Conservation (phyloP, 2,113 vertebrate genomes). For the Ivindomyrus marchei region DNA sequence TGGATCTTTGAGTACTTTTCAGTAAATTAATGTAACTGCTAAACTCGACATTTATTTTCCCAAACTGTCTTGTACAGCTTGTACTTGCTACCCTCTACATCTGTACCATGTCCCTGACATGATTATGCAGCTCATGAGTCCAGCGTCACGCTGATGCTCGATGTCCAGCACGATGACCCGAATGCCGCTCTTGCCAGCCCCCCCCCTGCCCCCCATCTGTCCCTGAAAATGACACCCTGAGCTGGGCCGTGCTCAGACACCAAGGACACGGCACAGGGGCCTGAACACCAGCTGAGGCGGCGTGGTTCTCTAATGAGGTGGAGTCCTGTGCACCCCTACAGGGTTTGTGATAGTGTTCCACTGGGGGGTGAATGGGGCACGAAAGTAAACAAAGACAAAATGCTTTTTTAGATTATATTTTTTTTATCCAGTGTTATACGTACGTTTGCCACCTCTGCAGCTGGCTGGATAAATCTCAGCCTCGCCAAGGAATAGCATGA, state of each 20-base stretch:
- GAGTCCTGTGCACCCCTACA: background rate
- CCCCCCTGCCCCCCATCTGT: background rate
- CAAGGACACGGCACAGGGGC: background rate
- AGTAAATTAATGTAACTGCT: background rate
- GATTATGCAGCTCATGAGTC: background rate
- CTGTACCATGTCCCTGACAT: background rate
- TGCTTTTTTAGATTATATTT: background rate
- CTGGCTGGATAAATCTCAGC: no score
- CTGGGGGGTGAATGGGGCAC: slow-evolving; percentile 16
- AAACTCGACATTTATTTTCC: background rate
- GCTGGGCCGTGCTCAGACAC: background rate
- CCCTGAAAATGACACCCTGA: background rate
- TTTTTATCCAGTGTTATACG: background rate
- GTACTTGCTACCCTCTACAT: background rate
- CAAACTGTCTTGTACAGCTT: background rate
- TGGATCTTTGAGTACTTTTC: background rate
- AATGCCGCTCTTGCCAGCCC: background rate
- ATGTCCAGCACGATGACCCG: background rate
- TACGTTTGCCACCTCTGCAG: background rate
- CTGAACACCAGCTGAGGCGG: background rate
- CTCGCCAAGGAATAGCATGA: background rate
- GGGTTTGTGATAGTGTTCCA: slow-evolving; percentile 14
- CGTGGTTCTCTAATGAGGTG: slow-evolving; percentile 18
- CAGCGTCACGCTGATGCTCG: background rate
- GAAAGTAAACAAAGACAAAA: slow-evolving; percentile 15